Evolutionary conservation across 2,113 vertebrate species (phyloP), one percentile per base, ranked within the genome.

Genomic region (Melanerpes aurifrons): DNA sequence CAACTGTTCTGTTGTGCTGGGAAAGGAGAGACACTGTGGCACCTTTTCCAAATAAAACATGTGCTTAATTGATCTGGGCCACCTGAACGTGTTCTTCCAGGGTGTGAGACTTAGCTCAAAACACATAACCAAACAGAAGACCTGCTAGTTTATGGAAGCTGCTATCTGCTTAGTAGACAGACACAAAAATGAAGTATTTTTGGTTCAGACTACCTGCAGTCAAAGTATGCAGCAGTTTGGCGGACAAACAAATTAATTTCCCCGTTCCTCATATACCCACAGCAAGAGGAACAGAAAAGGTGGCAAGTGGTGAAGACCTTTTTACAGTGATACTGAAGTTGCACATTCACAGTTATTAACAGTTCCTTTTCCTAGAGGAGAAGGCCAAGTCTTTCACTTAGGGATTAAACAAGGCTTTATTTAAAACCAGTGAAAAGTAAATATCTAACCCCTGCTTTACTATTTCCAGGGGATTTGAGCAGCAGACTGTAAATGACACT

Each of bases 391-490:
- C 81, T 92, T 92, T 92, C 87, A 79, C 79, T 80, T 56, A 57
- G 69, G 76, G 68, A 87, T 94, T 95, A 93, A 95, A 88, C 66
- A 74, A 87, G 48, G 37, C 57, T 61, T 93, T 92, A 87, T 91
- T 95, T 93, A 77, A 94, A 96, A 87, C 16, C 32, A 70, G 72
- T 80, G 90, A 86, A 96, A 96, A 91, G 58, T 54, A 94, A 95
- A 91, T 90, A 90, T 78, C 80, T 84, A 95, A 83, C 43, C 26
- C n/a, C 48, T 24, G 62, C 76, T 84, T 88, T 77, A 50, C 26
- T 77, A 31, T 92, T 96, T 95, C 77, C 45, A 71, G 54, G 76
- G 76, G 76, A 90, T 95, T 86, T 87, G 80, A 75, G 82, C 69
- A 86, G 58, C 62, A 96, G 82, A 93, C 80, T 90, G 86, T 87